Evolutionary conservation across 2,888 invertebrate species (phyloP), one percentile per base, ranked within the genome.

Genomic region (Adelognathus sp.): DNA sequence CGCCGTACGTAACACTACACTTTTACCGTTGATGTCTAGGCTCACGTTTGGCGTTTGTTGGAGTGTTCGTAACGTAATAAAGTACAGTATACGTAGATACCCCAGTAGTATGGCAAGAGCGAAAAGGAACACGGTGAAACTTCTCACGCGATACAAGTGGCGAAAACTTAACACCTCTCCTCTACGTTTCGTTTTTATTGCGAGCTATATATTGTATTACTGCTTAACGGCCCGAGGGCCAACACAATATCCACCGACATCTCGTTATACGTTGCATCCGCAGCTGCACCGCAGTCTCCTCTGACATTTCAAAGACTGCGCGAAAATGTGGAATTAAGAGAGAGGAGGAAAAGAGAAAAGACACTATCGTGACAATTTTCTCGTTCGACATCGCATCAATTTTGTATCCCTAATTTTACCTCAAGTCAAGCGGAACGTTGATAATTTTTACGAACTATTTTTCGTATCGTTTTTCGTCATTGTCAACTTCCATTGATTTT

Each of bases 161-260:
- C 6, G 61, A 44, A 63, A 44, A 29, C 44, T 44, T 21, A 46
- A 46, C 31, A 33, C 46, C 24, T n/a, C n/a, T n/a, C 6, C 63
- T n/a, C 33, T 21, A 14, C 50, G 46, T 64, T 50, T 64, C 64
- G 64, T 50, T 64, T 64, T 64, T 54, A 64, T 14, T 46, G 21
- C 24, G 64, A 33, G 50, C 21, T 33, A 64, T 64, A 50, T 64
- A 50, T 64, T 64, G 14, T n/a, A 2, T 46, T 33, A 36, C 33
- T 24, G 64, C 46, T 50, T 64, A 33, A 36, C 33, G 31, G 64
- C 33, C 33, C 7, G 33, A 14, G n/a, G 2, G 24, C 21, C 46
- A 36, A 64, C 60, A 27, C n/a, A n/a, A 24, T 64, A 16, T 21
- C 33, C 9, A n/a, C 14, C 54, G 46, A 64, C 21, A 21, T 33